Evolutionary conservation across 2,113 vertebrate species (phyloP), one percentile per base, ranked within the genome.

Genomic region (Stomatorhinus ivindoensis): DNA sequence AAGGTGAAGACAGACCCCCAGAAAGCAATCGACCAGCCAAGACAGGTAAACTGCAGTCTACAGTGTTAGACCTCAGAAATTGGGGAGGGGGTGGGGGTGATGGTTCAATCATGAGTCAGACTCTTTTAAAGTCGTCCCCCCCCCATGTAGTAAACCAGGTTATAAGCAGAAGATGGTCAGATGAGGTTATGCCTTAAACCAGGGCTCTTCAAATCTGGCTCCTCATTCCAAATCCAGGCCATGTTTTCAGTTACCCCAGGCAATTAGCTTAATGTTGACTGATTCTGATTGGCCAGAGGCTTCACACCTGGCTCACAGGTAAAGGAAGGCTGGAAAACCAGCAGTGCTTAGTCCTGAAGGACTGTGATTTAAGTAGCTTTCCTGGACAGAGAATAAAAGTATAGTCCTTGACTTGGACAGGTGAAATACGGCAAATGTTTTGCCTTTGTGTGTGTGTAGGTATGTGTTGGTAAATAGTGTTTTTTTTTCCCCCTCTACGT

Each of bases 1-100:
- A 99, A 99, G 95, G 98, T 99, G 89, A 99, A 99, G 94, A 99
- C 97, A 0, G 98, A 99, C 92, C 98, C 98, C 3, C 98, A 99
- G 95, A 99, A 99, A 94, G 98, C 98, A 0, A 97, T 99, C n/a
- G 98, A 99, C 92, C 98, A 99, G 90, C 98, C 98, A 35, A 95
- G 98, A 89, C 98, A 99, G 97, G 98, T 99, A 90, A 95, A 47
- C 21, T 84, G 11, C 42, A 21, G 82, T 84, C 44, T 47, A 19
- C 42, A 47, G 42, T 84, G 80, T 83, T 8, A 42, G 44, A 11
- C 19, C 7, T 21, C n/a, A 84, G 19, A 47, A 47, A 47, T 31
- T 69, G 61, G n/a, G 61, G 61, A 31, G n/a, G 61, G 3, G 7
- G 39, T 15, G 85, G 3, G 46, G 3, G 50, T 51, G 50, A 44